Conservation (phyloP, 2,797 vertebrate species). For the Pangasius mekongensis region DNA sequence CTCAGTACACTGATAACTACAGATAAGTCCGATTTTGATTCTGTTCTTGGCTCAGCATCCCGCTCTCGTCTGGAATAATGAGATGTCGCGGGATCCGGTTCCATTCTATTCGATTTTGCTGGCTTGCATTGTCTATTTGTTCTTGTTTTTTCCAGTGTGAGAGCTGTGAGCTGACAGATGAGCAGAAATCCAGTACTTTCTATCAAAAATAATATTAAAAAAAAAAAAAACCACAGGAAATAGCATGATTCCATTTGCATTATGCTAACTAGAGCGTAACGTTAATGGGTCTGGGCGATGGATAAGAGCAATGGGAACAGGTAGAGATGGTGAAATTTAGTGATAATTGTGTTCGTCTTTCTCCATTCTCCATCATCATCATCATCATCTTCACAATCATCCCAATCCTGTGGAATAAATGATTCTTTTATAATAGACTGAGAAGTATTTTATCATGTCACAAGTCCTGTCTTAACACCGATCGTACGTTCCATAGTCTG, state of each 20-base stretch:
- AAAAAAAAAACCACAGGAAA: background rate
- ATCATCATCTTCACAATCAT: background rate
- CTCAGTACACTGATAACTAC: background rate
- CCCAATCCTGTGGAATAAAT: background rate
- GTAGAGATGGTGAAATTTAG: background rate
- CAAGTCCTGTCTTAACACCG: background rate
- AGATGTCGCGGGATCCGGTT: constrained; percentile 30
- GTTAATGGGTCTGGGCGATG: background rate
- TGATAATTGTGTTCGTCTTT: background rate
- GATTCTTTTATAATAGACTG: background rate
- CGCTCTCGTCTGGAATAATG: constrained; percentile 24
- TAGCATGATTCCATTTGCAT: constrained; percentile 16
- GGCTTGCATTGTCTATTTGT: constrained; percentile 17
- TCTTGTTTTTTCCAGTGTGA: constrained; percentile 21
- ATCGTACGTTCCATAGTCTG: background rate
- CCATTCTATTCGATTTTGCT: constrained; percentile 11
- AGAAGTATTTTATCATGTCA: background rate
- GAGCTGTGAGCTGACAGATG: background rate
- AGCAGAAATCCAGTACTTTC: constrained; percentile 22
- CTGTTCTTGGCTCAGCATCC: background rate
- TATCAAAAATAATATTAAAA: background rate
- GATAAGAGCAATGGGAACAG: background rate
- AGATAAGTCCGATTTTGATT: constrained; percentile 19
- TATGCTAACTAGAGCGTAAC: constrained; percentile 17
- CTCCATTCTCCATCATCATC: background rate